Evolutionary conservation across 2,797 vertebrate genomes (phyloP).

Genomic region (Allobates femoralis): DNA sequence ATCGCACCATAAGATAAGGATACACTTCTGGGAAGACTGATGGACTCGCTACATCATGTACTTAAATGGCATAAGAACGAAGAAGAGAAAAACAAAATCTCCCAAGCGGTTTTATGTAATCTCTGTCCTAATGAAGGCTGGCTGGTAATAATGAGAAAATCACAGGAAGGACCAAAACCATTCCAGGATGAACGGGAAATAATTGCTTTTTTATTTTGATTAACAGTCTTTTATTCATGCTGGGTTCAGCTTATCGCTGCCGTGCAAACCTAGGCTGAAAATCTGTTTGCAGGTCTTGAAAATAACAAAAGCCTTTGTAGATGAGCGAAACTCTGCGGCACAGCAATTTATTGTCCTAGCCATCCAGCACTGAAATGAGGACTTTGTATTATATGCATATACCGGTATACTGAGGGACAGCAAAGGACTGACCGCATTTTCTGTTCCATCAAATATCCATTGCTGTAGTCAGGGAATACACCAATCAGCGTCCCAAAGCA

Average conservation of each 20-base stretch:
- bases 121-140: conserved; percentile 55
- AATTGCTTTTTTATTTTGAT: conserved; percentile 52
- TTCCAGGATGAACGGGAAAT: conserved; percentile 50
- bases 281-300: not conserved
- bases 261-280: not conserved
- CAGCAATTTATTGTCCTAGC: not conserved
- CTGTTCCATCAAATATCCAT: not conserved
- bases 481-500: not conserved
- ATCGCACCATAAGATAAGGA: conserved; percentile 45
- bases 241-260: conserved; percentile 23
- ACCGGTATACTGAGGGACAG: not conserved
- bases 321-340: not conserved
- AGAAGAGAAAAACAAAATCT: conserved; percentile 41
- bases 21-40: conserved; percentile 34
- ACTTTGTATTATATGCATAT: not conserved
- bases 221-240: conserved; percentile 15
- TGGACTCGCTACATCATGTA: conserved; percentile 29
- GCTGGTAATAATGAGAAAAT: conserved; percentile 59
- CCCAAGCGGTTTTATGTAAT: conserved; percentile 37
- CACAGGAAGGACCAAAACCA: conserved; percentile 48
- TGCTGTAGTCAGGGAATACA: not conserved
- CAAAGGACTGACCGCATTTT: not conserved
- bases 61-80: conserved; percentile 55
- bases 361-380: not conserved
- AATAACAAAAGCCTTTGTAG: conserved; percentile 6